Evolutionary conservation across 2,113 vertebrate species (phyloP), one percentile per base, ranked within the genome.

Genomic region (Coreoperca whiteheadi): DNA sequence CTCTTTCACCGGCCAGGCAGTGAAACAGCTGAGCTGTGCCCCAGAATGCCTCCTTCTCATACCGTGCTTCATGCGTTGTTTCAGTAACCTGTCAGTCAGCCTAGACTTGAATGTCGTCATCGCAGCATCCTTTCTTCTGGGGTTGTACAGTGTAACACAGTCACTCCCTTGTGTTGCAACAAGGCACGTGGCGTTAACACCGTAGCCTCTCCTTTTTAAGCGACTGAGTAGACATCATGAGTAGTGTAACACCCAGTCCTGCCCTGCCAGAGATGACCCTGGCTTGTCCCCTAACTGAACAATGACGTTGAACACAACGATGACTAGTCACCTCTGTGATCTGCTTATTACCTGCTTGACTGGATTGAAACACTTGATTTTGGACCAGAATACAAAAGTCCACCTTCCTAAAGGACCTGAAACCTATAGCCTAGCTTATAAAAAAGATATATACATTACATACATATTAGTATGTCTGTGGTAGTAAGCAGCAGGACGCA

Each of bases 171-270:
- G 76, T 66, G 51, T 65, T n/a, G 51, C 59, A 83, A 32, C 72
- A 8, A 39, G 25, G 73, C 67, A 54, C 6, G 32, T 23, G 23
- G 46, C 61, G 61, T 59, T 43, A 30, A 41, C 4, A 20, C 59
- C 0, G 12, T 46, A 81, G 43, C 60, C 68, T 79, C 71, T 63
- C 60, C 74, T 64, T n/a, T n/a, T n/a, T 18, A 16, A 65, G 61
- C 61, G 37, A 21, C 68, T 34, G 23, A 34, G 59, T 82, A n/a
- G 67, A 84, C 81, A 53, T 80, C 70, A 87, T 5, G 2, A 25
- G 43, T 20, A 60, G 59, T 28, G 50, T 34, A 43, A 74, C 72
- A 50, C 34, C 63, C 48, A 56, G 56, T 60, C 61, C 20, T 15
- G 64, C 51, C 46, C 60, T 28, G 39, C 10, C 51, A 41, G 43